Conservation (phyloP, 2,797 vertebrate species). For the Ctenochaetus hawaiiensis region DNA sequence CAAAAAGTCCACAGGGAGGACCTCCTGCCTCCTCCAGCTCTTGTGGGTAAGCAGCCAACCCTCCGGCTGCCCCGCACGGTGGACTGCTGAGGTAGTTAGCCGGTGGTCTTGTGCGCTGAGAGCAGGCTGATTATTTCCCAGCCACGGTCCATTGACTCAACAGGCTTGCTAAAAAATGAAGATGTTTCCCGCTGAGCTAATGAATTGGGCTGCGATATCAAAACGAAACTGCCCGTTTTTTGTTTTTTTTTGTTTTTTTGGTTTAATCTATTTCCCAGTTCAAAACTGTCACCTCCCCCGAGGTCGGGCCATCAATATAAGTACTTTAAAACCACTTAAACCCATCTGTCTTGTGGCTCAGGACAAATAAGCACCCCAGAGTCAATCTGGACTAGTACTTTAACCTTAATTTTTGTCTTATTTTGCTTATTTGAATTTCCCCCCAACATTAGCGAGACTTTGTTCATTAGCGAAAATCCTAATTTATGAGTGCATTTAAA, state of each 20-base stretch:
- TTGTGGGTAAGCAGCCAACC: slow-evolving; percentile 41
- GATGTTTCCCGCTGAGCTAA: slow-evolving; percentile 65
- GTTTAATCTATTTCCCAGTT: slow-evolving; percentile 10
- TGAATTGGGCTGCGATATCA: slow-evolving; percentile 62
- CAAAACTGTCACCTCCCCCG: slow-evolving; percentile 36
- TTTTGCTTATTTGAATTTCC: background rate
- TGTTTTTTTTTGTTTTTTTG: background rate
- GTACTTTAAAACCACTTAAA: slow-evolving; percentile 60
- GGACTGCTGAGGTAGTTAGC: slow-evolving; percentile 49
- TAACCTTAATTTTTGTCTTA: slow-evolving; percentile 22
- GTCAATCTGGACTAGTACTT: slow-evolving; percentile 3
- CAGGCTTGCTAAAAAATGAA: slow-evolving; percentile 66
- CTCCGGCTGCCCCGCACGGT: slow-evolving; percentile 6
- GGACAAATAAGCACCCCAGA: slow-evolving; percentile 9
- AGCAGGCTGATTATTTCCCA: slow-evolving; percentile 65
- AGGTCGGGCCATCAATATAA: slow-evolving; percentile 53
- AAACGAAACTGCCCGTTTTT: slow-evolving; percentile 42
- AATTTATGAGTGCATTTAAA: background rate
- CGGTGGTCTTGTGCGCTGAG: slow-evolving; percentile 20
- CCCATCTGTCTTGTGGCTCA: slow-evolving; percentile 30
- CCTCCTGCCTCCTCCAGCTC: slow-evolving; percentile 24
- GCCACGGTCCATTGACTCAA: slow-evolving; percentile 62
- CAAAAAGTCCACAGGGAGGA: slow-evolving; percentile 22
- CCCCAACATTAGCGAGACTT: background rate
- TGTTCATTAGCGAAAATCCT: background rate